phyloP scores from a whole-genome alignment of 2,888 invertebrate species.

The Atrina japonica region DNA sequence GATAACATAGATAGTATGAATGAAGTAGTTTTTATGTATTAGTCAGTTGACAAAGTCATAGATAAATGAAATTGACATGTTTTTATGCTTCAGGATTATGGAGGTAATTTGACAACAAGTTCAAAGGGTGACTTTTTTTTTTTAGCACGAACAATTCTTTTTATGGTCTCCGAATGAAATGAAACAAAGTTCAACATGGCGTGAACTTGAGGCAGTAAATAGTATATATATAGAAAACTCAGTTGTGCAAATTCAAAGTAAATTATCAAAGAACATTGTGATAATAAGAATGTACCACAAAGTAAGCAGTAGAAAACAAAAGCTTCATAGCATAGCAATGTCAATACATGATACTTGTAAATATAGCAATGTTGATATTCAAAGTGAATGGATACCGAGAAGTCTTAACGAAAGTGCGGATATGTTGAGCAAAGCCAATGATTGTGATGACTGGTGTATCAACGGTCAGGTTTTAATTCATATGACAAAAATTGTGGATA shows the following conservation, averaged over 20 bases:
- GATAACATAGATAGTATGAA: conserved; percentile 3
- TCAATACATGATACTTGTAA: conserved; percentile 18
- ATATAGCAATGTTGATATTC: not conserved
- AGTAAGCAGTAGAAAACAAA: conserved; percentile 18
- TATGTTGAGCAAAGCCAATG: conserved; percentile 1
- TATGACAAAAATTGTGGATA: no score
- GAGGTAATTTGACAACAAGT: conserved; percentile 30
- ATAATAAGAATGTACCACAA: conserved; percentile 16
- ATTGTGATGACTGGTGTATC: conserved; percentile 22
- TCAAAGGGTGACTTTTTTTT: conserved; percentile 18
- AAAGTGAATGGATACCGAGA: conserved; percentile 19
- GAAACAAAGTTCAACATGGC: conserved; percentile 17
- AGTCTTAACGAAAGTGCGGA: conserved; percentile 7
- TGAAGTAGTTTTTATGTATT: not conserved
- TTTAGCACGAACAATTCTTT: not conserved
- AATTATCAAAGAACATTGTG: conserved; percentile 3
- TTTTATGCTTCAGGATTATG: conserved; percentile 25
- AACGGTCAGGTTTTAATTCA: not conserved
- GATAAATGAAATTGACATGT: not conserved
- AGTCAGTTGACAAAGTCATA: conserved; percentile 9
- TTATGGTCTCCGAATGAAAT: conserved; percentile 13
- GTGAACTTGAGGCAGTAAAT: conserved; percentile 29
- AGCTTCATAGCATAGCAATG: conserved; percentile 17
- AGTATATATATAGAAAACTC: conserved; percentile 1
- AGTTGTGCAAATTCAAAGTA: not conserved